phyloP scores from a whole-genome alignment of 2,888 invertebrate genomes.

The Tenthredo scrophulariae region DNA sequence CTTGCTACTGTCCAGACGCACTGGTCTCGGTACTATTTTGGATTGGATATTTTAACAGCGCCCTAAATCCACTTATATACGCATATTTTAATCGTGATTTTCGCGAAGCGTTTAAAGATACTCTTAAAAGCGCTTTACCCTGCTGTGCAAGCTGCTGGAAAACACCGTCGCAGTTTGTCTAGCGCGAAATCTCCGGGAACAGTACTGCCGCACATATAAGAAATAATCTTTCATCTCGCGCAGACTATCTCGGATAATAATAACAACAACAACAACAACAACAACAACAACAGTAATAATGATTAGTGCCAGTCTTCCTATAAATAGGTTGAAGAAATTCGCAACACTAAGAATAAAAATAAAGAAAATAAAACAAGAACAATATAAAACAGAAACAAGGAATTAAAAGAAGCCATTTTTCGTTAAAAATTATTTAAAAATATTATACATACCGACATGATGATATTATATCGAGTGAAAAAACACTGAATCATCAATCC shows the following conservation, averaged over 20 bases:
- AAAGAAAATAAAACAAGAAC: neutral
- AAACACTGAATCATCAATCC: too few species aligned
- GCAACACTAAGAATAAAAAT: neutral
- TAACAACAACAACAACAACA: neutral
- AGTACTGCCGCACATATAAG: slow-evolving; percentile 45
- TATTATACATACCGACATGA: neutral
- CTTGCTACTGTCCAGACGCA: slow-evolving; percentile 84
- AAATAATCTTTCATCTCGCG: neutral
- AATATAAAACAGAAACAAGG: neutral
- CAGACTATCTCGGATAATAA: slow-evolving; percentile 30
- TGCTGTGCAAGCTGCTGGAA: slow-evolving; percentile 90
- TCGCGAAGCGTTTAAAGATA: slow-evolving; percentile 96
- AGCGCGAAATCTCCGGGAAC: slow-evolving; percentile 65
- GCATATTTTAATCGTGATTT: slow-evolving; percentile 98
- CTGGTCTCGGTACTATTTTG: slow-evolving; percentile 89
- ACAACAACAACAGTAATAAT: neutral
- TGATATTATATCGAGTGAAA: too few species aligned
- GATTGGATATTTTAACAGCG: slow-evolving; percentile 98
- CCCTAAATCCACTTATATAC: slow-evolving; percentile 96
- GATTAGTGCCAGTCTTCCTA: neutral
- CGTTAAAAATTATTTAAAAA: neutral
- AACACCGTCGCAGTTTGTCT: slow-evolving; percentile 83
- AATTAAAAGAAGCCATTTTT: neutral
- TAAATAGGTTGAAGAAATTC: neutral
- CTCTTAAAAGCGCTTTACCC: slow-evolving; percentile 91